Evolutionary conservation across 1,140 invertebrate genomes (phyloP).

Genomic region (Ceratoteleas bidentatus): DNA sequence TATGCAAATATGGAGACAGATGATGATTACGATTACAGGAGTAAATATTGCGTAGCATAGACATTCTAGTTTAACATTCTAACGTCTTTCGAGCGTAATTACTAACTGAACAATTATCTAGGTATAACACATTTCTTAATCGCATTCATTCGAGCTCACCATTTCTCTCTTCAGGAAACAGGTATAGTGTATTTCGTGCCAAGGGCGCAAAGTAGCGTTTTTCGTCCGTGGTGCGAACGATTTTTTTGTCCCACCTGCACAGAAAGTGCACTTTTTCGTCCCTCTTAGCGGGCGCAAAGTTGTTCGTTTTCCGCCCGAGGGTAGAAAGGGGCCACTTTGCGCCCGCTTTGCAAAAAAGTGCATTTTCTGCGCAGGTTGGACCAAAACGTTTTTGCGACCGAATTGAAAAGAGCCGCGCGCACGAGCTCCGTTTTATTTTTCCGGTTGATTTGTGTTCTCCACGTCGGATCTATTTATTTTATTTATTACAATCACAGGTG

Average conservation of each 20-base stretch:
- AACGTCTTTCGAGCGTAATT: constrained; percentile 72
- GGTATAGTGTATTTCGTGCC: too few species aligned
- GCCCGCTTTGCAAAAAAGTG: too few species aligned
- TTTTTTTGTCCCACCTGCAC: too few species aligned
- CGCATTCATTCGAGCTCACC: constrained; percentile 48
- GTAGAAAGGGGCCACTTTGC: too few species aligned
- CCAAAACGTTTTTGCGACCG: too few species aligned
- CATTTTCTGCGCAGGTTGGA: too few species aligned
- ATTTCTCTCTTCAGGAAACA: constrained; percentile 34
- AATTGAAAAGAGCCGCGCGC: too few species aligned
- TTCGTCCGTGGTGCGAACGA: too few species aligned
- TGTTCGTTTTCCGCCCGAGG: too few species aligned
- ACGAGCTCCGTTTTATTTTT: not conserved
- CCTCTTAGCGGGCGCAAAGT: too few species aligned
- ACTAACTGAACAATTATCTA: constrained; percentile 67
- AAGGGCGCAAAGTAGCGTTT: too few species aligned
- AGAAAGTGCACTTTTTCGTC: too few species aligned
- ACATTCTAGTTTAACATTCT: constrained; percentile 74
- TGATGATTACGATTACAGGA: constrained; percentile 66
- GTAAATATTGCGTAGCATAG: constrained; percentile 77
- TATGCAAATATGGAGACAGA: constrained; percentile 75
- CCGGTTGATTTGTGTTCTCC: not conserved
- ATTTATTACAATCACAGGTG: constrained; percentile 22
- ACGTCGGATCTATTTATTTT: constrained; percentile 8
- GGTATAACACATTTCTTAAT: constrained; percentile 59